Conservation (phyloP, 2,888 invertebrate genomes). For the Ochropacha duplaris region DNA sequence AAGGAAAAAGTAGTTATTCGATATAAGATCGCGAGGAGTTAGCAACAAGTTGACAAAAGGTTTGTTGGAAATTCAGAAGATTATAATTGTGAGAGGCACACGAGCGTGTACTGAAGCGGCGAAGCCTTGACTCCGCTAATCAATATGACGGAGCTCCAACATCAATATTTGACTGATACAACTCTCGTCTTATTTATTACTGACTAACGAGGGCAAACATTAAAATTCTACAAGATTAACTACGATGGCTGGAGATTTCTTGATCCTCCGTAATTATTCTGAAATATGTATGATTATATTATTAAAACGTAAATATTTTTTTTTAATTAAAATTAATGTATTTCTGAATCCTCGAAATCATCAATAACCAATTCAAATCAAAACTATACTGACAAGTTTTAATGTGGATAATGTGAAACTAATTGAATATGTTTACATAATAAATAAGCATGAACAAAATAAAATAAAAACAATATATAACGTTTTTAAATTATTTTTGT, state of each 20-base stretch:
- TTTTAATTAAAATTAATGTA: too few species aligned
- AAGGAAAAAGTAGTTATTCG: too few species aligned
- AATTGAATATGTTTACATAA: too few species aligned
- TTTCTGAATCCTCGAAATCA: too few species aligned
- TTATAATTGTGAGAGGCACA: slow-evolving; percentile 13
- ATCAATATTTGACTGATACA: slow-evolving; percentile 71
- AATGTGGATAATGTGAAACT: too few species aligned
- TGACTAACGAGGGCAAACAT: slow-evolving; percentile 68
- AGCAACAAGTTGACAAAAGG: neutral
- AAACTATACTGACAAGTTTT: too few species aligned
- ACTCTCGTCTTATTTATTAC: slow-evolving; percentile 68
- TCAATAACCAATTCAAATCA: too few species aligned
- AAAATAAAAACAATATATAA: too few species aligned
- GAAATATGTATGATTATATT: too few species aligned
- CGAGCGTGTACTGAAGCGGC: slow-evolving; percentile 2
- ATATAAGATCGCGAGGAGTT: slow-evolving; percentile 5
- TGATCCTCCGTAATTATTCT: slow-evolving; percentile 17
- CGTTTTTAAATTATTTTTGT: too few species aligned
- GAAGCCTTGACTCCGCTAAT: slow-evolving; percentile 34
- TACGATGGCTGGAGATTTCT: slow-evolving; percentile 16
- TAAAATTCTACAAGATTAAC: slow-evolving; percentile 59
- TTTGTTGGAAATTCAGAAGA: neutral
- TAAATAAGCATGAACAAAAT: too few species aligned
- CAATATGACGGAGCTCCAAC: slow-evolving; percentile 55
- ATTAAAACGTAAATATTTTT: too few species aligned